Evolutionary conservation across 2,113 vertebrate species (phyloP).

Genomic region (Tragulus kanchil): DNA sequence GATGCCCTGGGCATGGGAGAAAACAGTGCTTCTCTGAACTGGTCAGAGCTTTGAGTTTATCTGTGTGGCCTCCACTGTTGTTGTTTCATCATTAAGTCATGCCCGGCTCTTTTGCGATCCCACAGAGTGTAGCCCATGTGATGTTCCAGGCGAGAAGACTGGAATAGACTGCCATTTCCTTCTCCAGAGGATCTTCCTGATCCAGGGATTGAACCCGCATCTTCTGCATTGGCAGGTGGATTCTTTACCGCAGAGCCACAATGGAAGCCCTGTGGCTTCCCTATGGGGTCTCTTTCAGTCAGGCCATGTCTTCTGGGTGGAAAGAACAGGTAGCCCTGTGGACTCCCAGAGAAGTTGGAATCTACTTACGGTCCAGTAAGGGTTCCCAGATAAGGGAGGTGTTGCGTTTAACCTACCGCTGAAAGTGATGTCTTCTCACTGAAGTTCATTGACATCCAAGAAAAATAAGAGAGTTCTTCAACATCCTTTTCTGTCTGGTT

Average conservation of each 20-base stretch:
- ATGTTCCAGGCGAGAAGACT: not conserved
- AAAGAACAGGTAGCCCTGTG: not conserved
- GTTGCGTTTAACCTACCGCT: not conserved
- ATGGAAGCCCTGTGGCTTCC: not conserved
- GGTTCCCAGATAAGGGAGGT: not conserved
- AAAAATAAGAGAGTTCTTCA: not conserved
- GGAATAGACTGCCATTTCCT: not conserved
- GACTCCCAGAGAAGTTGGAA: not conserved
- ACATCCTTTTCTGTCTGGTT: constrained; percentile 13
- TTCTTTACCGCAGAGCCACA: not conserved
- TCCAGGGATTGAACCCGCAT: not conserved
- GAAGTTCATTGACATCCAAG: not conserved
- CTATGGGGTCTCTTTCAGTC: rapidly evolving
- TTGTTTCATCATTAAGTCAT: not conserved
- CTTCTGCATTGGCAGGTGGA: not conserved
- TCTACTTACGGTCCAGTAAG: not conserved
- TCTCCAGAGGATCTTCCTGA: not conserved
- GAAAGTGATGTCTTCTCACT: not conserved
- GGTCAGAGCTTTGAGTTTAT: rapidly evolving
- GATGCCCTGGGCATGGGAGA: not conserved
- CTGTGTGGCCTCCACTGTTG: not conserved
- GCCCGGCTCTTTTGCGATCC: not conserved
- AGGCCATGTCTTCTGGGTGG: not conserved
- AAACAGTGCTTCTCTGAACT: not conserved
- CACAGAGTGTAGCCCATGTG: not conserved